Evolutionary conservation across 2,797 vertebrate species (phyloP).

Genomic region (Chelidonichthys spinosus): DNA sequence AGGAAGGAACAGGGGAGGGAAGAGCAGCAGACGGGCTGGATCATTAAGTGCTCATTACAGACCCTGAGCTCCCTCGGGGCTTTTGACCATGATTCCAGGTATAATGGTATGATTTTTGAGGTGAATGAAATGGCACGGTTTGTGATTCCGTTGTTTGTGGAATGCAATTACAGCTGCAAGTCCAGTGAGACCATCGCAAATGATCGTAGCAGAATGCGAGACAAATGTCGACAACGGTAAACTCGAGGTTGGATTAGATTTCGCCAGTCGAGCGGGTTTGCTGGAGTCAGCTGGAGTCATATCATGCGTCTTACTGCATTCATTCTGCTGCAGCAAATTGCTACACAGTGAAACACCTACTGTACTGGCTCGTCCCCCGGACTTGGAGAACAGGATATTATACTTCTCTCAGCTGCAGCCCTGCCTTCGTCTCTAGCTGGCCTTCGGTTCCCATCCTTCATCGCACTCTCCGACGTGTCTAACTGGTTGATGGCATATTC

Average conservation of each 20-base stretch:
- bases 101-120: neutral
- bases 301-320: slow-evolving; percentile 22
- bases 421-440: neutral
- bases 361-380: neutral
- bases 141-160: neutral
- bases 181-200: slow-evolving; percentile 1
- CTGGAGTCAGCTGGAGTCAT: slow-evolving; percentile 40
- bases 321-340: slow-evolving; percentile 33
- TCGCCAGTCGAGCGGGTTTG: slow-evolving; percentile 16
- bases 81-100: neutral
- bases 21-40: slow-evolving; percentile 19
- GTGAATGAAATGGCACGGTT: neutral
- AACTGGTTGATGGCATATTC: slow-evolving; percentile 21
- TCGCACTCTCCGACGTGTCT: neutral
- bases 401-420: neutral
- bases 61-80: neutral
- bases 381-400: slow-evolving; percentile 22
- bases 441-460: neutral
- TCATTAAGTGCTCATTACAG: slow-evolving; percentile 37
- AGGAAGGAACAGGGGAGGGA: slow-evolving; percentile 50
- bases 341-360: slow-evolving; percentile 14
- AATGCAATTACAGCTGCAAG: neutral
- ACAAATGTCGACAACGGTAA: slow-evolving; percentile 31
- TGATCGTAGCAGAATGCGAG: neutral
- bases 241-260: slow-evolving; percentile 35